Percentiles rank a stretch among this genome's conserved stretches.
Evolutionary conservation across 2,797 vertebrate species (phyloP).

Genomic region (Pseudopleuronectes americanus): DNA sequence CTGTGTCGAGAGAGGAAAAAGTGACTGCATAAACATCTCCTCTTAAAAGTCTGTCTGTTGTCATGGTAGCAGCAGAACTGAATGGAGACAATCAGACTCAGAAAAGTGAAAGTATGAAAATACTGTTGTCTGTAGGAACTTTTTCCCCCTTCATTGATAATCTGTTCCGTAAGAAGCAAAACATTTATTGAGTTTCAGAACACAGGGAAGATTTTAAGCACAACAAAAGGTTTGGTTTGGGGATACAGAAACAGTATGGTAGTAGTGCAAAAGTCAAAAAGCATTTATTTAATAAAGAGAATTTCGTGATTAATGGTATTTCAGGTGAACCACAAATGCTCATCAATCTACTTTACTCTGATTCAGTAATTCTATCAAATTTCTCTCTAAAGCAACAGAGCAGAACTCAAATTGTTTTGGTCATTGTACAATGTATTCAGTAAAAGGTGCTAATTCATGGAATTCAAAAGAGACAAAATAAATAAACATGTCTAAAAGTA

Average conservation of each 20-base stretch:
- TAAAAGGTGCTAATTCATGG: background rate
- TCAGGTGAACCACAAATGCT: background rate
- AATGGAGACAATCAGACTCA: background rate
- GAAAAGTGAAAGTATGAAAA: background rate
- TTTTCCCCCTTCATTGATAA: background rate
- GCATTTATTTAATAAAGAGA: background rate
- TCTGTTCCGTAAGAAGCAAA: background rate
- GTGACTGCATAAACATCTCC: no score
- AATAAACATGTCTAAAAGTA: slow-evolving; percentile 5
- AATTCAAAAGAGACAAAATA: background rate
- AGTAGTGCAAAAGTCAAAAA: background rate
- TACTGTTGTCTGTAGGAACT: no score
- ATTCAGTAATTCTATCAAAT: background rate
- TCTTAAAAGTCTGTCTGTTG: background rate
- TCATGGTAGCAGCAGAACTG: background rate
- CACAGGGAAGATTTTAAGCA: background rate
- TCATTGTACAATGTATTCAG: background rate
- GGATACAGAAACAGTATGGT: background rate
- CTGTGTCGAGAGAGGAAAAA: no score
- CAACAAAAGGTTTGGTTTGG: background rate
- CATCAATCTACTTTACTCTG: background rate
- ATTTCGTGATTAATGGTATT: background rate
- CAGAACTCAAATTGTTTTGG: background rate
- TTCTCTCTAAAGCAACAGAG: background rate
- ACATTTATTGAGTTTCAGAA: background rate